Evolutionary conservation across 2,888 invertebrate genomes (phyloP).

Genomic region (Rotaria sp.): DNA sequence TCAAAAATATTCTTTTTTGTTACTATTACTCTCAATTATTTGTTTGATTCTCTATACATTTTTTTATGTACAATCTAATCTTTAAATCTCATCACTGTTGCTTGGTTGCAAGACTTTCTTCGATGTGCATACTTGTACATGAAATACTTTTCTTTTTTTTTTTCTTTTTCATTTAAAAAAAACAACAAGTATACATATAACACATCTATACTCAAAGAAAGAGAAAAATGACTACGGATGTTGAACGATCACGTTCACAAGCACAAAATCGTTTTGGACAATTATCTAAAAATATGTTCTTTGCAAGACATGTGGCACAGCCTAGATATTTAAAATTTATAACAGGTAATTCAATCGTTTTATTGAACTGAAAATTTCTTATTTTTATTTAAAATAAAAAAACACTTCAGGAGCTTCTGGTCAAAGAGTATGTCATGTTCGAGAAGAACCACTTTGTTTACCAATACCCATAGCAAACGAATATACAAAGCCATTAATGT

Average conservation of each 20-base stretch:
- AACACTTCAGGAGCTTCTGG: constrained; percentile 26
- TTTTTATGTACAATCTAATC: not conserved
- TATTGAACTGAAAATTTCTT: not conserved
- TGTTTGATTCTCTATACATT: not conserved
- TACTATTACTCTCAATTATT: no score
- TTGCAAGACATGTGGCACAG: constrained; percentile 33
- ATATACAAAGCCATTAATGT: not conserved
- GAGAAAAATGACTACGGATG: no score
- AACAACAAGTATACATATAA: not conserved
- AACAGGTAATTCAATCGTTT: constrained; percentile 1
- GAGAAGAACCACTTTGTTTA: not conserved
- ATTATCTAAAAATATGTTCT: constrained; percentile 35
- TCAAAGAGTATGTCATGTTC: constrained; percentile 29
- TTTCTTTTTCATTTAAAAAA: not conserved
- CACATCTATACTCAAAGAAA: no score
- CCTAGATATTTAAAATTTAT: constrained; percentile 34
- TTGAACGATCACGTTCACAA: not conserved
- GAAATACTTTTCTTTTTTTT: not conserved
- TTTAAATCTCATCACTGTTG: not conserved
- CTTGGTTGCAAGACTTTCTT: not conserved
- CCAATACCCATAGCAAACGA: not conserved
- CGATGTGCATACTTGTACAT: not conserved
- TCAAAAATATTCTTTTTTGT: no score
- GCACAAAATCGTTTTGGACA: constrained; percentile 3
- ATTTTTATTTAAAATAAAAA: not conserved